Percentiles rank a stretch among this genome's conserved stretches.
Conservation (phyloP, 2,797 vertebrate genomes). For the Darevskia mixta region DNA sequence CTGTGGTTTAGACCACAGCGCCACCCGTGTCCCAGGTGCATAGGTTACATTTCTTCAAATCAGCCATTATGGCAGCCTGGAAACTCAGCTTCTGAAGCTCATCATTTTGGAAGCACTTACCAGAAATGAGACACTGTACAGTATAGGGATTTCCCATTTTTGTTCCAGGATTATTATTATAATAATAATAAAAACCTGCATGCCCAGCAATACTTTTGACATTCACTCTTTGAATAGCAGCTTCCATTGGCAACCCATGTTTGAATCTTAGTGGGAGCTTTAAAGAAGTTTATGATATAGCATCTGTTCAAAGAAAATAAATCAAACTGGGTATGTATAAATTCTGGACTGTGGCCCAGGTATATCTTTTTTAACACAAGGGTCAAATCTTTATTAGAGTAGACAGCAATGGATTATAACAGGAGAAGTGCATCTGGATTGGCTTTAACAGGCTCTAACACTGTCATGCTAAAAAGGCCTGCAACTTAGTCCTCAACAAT, state of each 20-base stretch:
- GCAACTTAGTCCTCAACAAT: background rate
- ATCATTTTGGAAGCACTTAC: background rate
- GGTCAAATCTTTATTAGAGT: constrained; percentile 16
- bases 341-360: constrained; percentile 13
- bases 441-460: background rate
- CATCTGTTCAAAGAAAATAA: background rate
- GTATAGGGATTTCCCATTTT: background rate
- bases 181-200: background rate
- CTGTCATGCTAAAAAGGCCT: background rate
- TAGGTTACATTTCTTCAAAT: background rate
- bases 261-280: background rate
- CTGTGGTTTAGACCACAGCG: too few species aligned
- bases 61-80: background rate
- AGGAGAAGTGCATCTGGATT: constrained; percentile 18
- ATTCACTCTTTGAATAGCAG: background rate
- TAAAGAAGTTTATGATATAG: constrained; percentile 4
- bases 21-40: background rate
- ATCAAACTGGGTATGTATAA: background rate
- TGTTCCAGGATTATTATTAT: background rate
- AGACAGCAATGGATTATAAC: constrained; percentile 12
- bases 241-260: background rate
- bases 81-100: background rate
- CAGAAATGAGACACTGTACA: background rate
- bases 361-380: constrained; percentile 7
- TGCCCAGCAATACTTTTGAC: background rate